Percentiles rank a stretch among this genome's conserved stretches.
phyloP scores from a whole-genome alignment of 1,140 invertebrate genomes.

The Plutomurus gul region DNA sequence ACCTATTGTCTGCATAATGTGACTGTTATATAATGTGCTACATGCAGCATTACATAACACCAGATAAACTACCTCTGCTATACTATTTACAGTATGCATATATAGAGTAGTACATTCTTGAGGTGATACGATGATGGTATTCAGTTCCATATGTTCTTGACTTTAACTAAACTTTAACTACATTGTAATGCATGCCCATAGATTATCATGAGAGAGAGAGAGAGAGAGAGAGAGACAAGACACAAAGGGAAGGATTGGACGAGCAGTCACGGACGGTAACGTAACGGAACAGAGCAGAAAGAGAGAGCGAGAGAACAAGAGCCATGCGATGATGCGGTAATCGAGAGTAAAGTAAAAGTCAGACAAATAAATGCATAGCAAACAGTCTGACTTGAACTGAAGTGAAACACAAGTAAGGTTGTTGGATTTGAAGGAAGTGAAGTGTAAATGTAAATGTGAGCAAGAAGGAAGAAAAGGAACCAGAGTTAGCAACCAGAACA shows the following conservation, averaged over 20 bases:
- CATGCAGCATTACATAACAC: too few relatives aligned
- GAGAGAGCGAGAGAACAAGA: constrained; percentile 13
- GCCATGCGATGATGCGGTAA: constrained; percentile 2
- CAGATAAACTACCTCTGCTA: too few relatives aligned
- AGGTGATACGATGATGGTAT: too few relatives aligned
- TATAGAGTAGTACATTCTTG: too few relatives aligned
- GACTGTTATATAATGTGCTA: too few relatives aligned
- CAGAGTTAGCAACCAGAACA: not conserved
- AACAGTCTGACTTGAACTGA: not conserved
- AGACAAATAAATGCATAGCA: constrained; percentile 24
- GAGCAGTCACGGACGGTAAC: not conserved
- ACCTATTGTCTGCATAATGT: not conserved
- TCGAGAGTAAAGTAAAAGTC: constrained; percentile 27
- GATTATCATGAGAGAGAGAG: too few relatives aligned
- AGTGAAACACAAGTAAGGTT: constrained; percentile 4
- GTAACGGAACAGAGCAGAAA: not conserved
- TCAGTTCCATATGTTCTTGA: too few relatives aligned
- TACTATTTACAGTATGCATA: too few relatives aligned
- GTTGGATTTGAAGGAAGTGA: constrained; percentile 26
- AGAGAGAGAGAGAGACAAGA: not conserved
- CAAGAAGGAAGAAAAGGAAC: not conserved
- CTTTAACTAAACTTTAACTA: too few relatives aligned
- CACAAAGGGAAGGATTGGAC: not conserved
- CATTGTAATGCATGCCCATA: not conserved
- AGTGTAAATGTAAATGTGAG: constrained; percentile 25